Evolutionary conservation across 53 echinoderm and acorn worm species (phyloP).

Genomic region (Apostichopus leukothele): DNA sequence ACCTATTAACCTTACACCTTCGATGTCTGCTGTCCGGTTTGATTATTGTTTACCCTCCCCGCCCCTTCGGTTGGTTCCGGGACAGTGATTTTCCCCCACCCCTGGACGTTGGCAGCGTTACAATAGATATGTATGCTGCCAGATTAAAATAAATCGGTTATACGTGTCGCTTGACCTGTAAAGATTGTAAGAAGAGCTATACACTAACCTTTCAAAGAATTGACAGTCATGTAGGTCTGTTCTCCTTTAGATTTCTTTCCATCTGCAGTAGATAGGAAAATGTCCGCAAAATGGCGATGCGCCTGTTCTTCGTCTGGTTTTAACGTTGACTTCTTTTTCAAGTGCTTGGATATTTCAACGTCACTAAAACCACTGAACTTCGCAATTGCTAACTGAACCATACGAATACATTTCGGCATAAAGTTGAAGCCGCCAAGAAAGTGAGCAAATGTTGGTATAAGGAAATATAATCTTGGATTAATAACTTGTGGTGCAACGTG

Average conservation of each 20-base stretch:
- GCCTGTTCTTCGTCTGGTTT: neutral
- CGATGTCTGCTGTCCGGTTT: no score
- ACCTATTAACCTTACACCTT: no score
- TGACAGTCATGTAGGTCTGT: neutral
- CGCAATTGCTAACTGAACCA: neutral
- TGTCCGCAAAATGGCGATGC: neutral
- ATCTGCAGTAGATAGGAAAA: neutral
- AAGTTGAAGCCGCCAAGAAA: neutral
- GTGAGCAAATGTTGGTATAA: neutral
- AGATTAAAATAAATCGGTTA: no score
- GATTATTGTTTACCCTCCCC: no score
- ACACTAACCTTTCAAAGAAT: conserved; percentile 20
- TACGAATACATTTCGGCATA: neutral
- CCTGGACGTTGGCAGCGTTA: no score
- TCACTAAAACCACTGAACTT: neutral
- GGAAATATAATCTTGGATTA: neutral
- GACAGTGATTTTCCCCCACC: no score
- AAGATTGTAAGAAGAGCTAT: no score
- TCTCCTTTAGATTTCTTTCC: neutral
- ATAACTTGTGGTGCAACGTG: neutral
- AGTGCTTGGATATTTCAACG: no score
- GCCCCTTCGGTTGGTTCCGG: no score
- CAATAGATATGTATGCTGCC: no score
- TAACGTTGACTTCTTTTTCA: no score
- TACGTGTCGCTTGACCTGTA: no score